A percentile compares a stretch with the other conserved stretches of the same genome.
phyloP scores from a whole-genome alignment of 1,140 invertebrate species.

The Helicoverpa armigera region DNA sequence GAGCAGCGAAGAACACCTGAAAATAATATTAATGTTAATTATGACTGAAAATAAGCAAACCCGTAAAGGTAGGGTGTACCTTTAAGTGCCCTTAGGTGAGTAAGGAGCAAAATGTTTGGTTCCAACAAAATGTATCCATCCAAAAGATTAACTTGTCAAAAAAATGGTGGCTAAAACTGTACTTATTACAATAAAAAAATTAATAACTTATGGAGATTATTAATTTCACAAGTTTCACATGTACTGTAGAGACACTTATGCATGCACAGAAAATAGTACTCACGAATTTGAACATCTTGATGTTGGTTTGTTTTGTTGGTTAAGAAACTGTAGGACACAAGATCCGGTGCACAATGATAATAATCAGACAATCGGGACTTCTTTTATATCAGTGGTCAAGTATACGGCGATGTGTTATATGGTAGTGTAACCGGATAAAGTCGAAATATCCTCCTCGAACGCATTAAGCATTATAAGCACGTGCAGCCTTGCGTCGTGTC shows the following conservation, averaged over 20 bases:
- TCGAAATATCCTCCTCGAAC: constrained; percentile 69
- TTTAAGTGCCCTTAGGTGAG: too few relatives aligned
- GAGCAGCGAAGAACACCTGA: constrained; percentile 84
- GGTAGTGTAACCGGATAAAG: constrained; percentile 69
- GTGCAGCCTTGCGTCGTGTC: constrained; percentile 66
- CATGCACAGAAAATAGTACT: constrained; percentile 64
- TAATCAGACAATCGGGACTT: constrained; percentile 54
- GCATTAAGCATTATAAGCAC: constrained; percentile 73
- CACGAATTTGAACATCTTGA: constrained; percentile 84
- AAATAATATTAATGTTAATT: constrained; percentile 43
- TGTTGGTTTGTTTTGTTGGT: constrained; percentile 42
- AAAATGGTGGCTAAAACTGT: too few relatives aligned
- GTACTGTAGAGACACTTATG: background rate
- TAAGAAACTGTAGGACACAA: constrained; percentile 37
- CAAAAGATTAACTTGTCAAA: too few relatives aligned
- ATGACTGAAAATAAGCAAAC: too few relatives aligned
- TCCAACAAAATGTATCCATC: too few relatives aligned
- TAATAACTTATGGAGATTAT: constrained; percentile 16
- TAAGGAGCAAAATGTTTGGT: too few relatives aligned
- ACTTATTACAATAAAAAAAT: too few relatives aligned
- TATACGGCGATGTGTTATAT: constrained; percentile 45
- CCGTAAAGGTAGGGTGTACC: too few relatives aligned
- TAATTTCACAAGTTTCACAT: background rate
- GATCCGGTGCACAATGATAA: constrained; percentile 61
- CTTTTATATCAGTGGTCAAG: constrained; percentile 69